Base-by-base conservation (phyloP, 2,888 invertebrate species). In the Harpalus rubripes region DNA sequence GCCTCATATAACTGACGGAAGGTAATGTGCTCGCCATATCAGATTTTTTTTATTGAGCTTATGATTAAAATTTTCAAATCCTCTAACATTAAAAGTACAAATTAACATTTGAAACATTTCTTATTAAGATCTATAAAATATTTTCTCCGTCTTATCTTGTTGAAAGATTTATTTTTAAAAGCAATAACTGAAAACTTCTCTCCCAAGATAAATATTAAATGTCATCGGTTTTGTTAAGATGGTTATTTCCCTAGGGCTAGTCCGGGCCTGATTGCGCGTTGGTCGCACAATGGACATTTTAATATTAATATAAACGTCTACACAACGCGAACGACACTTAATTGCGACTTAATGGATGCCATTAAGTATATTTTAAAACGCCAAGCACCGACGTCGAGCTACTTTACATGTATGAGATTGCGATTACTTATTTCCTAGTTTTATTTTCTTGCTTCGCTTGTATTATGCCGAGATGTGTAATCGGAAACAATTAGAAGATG, bases 271-370 rank as follows among this genome's bases (percentile, higher is more conserved):
- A 74, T 44, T 44, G 72, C 44, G 18, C 72, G 72, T 41, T 44
- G 26, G 16, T 58, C 59, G 26, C 79, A 58, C 79, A 79, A 79
- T 61, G 79, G 58, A 79, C 79, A 79, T 79, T 79, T 79, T 79
- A 79, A 79, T 79, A 79, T 79, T 79, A 79, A 79, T 79, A 79
- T 79, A 79, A 61, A 59, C 79, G 61, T 58, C 72, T 74, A 74
- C 72, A 74, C 16, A 74, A 74, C 72, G 72, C 72, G 72, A 74
- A 74, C 52, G 72, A 44, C 72, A 74, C 44, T 44, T 79, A 79
- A 79, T 79, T 79, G 79, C 61, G 39, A 79, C 79, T 58, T 79
- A 79, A 79, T 79, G 79, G 79, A 26, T 22, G 15, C 79, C 79
- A 79, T 79, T 79, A 79, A 61, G 59, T 61, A 26, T 79, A 61